Evolutionary conservation across 2,888 invertebrate genomes (phyloP), one percentile per base, ranked within the genome.

Genomic region (Lasioglossum oenotherae): DNA sequence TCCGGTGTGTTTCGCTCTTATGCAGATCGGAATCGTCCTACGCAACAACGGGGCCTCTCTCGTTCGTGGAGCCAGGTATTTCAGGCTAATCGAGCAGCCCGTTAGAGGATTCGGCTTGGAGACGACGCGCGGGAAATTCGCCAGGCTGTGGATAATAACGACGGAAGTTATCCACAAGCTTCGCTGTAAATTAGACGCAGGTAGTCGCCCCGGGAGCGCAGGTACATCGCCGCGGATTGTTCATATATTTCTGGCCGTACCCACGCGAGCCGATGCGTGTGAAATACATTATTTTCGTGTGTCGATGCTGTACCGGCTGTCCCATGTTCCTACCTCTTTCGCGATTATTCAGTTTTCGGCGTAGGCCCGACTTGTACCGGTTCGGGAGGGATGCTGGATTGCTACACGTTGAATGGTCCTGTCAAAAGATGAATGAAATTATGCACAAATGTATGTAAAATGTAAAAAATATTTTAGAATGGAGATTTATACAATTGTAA

Each of bases 171-270:
- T 89, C 90, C 89, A 74, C 87, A 74, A 69, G 77, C 69, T 78
- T 79, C 80, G 91, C 80, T 92, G 91, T 92, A 92, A 92, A 92
- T 92, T 92, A 92, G 87, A 90, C 88, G 89, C 91, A 88, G 92
- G 92, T 92, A 92, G 90, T 91, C 90, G 82, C 88, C 85, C 77
- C 86, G 69, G 88, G 92, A 88, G 85, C 80, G 82, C 88, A 84
- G 81, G 89, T 91, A 86, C 81, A 89, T 85, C 83, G 86, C 85
- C 57, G 31, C 69, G 77, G 83, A 83, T 84, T 86, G 80, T 85
- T 79, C 82, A 74, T 84, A 86, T 87, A 87, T 82, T 86, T 84
- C 86, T 86, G 73, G 2, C 73, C 49, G 74, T 86, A 89, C 86
- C 82, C 79, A 84, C 82, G 83, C 87, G 71, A n/a, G 4, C 69